Conservation (phyloP, 2,797 vertebrate genomes). For the Pachyuromys duprasi region DNA sequence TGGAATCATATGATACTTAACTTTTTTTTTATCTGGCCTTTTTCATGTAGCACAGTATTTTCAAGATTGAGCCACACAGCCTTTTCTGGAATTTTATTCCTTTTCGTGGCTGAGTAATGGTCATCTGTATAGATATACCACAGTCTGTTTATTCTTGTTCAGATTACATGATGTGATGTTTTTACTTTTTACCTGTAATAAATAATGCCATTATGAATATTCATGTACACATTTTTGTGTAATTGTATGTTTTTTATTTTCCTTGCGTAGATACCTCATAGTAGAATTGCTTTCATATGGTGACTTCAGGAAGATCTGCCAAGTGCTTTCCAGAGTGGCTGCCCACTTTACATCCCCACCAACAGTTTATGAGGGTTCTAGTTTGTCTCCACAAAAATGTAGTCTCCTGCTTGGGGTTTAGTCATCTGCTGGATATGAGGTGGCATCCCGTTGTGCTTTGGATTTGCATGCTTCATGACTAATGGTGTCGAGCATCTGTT, state of each 20-base stretch:
- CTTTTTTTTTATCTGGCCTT: background rate
- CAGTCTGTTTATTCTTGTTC: background rate
- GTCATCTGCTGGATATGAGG: background rate
- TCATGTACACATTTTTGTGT: background rate
- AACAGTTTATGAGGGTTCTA: background rate
- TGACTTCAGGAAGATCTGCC: background rate
- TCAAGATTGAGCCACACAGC: background rate
- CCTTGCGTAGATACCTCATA: background rate
- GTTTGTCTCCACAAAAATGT: background rate
- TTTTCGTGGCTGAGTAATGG: conserved; percentile 11
- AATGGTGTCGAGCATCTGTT: background rate
- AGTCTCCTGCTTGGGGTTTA: background rate
- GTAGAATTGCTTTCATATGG: background rate
- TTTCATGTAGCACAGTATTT: conserved; percentile 3
- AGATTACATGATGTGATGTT: background rate
- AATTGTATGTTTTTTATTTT: background rate
- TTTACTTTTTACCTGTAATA: background rate
- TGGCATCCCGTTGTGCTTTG: conserved; percentile 9
- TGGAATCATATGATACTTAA: background rate
- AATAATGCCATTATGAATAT: conserved; percentile 17
- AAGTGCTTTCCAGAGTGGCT: conserved; percentile 1
- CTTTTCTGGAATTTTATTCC: conserved; percentile 2
- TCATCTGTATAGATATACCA: background rate
- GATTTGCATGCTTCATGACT: background rate
- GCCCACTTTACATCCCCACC: background rate